Evolutionary conservation across 2,113 vertebrate species (phyloP).

Genomic region (Oryzias woworae): DNA sequence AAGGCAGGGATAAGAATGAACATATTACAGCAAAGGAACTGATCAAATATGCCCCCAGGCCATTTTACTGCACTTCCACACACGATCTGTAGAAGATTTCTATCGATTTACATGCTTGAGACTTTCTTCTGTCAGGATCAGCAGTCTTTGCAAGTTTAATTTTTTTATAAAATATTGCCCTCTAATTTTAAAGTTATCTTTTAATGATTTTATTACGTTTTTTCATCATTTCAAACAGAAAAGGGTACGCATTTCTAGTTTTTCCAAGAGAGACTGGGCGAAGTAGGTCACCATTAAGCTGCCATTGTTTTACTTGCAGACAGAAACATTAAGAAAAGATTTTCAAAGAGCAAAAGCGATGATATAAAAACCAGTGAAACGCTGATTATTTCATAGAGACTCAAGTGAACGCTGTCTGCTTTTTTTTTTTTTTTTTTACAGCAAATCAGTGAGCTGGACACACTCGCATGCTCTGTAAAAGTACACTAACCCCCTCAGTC

Average conservation of each 20-base stretch:
- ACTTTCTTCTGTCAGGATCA: not conserved
- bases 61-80: not conserved
- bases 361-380: too few relatives aligned
- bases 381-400: too few relatives aligned
- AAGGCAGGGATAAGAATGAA: not conserved
- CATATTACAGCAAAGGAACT: not conserved
- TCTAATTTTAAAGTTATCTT: not conserved
- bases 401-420: too few relatives aligned
- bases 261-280: too few relatives aligned
- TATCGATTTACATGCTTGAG: not conserved
- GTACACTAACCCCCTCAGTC: slow-evolving; percentile 28
- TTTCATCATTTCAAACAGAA: too few relatives aligned
- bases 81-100: not conserved
- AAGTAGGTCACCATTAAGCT: too few relatives aligned
- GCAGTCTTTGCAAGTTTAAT: not conserved
- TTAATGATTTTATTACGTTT: too few relatives aligned
- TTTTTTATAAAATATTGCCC: not conserved
- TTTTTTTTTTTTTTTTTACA: too few relatives aligned
- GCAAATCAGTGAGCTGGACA: slow-evolving; percentile 22
- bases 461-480: slow-evolving; percentile 17
- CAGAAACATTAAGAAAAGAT: too few relatives aligned
- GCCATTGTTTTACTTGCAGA: too few relatives aligned
- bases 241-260: too few relatives aligned
- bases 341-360: too few relatives aligned
- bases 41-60: slow-evolving; percentile 2